Evolutionary conservation across 92 coral and sea anemone species (phyloP), one percentile per base, ranked within the genome.

Genomic region (Isaurus tuberculatus): DNA sequence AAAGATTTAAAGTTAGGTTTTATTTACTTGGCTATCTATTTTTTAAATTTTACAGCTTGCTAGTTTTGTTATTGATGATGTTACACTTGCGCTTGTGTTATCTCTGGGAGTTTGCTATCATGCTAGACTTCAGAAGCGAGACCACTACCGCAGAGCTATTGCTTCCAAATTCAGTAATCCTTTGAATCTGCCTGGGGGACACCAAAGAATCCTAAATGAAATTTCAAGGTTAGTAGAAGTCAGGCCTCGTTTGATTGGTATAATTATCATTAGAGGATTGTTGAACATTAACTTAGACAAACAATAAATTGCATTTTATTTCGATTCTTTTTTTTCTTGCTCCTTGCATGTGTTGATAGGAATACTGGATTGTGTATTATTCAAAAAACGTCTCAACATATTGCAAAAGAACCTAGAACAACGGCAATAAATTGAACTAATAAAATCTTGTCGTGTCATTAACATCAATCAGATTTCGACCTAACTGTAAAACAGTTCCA

Each of bases 91-190:
- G 16, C 87, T 94, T 22, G 92, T 94, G 55, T 90, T 94, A 37
- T 86, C 94, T 32, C 81, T 92, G 75, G 95, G 98, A 3, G 98
- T 94, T 26, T 94, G 95, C 70, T 94, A 92, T 61, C 93, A 92
- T 14, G 98, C 98, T 11, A 81, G 91, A 68, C 92, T 91, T 15
- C 94, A 89, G 79, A 79, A 73, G 23, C 85, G 93, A 65, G 84
- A 85, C 5, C 71, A 49, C 5, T 94, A 89, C 51, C 94, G 98
- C 69, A 75, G 70, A 75, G 75, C 84, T 8, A 85, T 92, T 28
- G 97, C 94, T 14, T 30, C 32, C 64, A 70, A 68, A 44, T 92
- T 92, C 67, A 34, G 63, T 7, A 25, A 57, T 11, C 93, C 93
- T 5, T 87, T 92, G 36, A 28, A 42, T 1, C 67, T 92, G 55